These are phyloP conservation scores for Microctenopoma lineatum DNA, from an alignment of 2,797 vertebrate genomes.

Conservation along the genomic window DNA sequence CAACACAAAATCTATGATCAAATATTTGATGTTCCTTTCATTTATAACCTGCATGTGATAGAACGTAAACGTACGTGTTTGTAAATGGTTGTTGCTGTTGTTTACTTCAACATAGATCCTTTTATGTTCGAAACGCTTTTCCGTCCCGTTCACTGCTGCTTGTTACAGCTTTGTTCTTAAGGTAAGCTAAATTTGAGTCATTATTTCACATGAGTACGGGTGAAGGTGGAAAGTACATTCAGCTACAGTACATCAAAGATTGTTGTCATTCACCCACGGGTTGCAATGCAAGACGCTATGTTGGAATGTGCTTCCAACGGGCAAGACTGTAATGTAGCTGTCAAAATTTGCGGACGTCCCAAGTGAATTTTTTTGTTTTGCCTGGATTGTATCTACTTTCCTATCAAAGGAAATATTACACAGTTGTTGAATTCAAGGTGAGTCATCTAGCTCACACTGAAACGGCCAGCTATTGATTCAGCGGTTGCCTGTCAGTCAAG, in stretches of 20 bases:
- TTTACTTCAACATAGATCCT: slow-evolving; percentile 16
- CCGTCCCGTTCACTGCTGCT: slow-evolving; percentile 8
- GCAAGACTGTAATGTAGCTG: slow-evolving; percentile 45
- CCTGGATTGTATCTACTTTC: slow-evolving; percentile 59
- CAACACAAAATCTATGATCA: background rate
- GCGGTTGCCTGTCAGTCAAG: slow-evolving; percentile 65
- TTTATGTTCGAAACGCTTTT: slow-evolving; percentile 25
- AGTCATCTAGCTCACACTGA: slow-evolving; percentile 48
- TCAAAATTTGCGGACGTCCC: slow-evolving; percentile 57
- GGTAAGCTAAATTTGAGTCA: slow-evolving; percentile 35
- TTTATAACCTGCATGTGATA: slow-evolving; percentile 12
- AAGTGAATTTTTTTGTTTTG: slow-evolving; percentile 54
- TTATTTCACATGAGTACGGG: slow-evolving; percentile 32
- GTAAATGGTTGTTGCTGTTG: slow-evolving; percentile 6
- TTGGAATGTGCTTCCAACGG: slow-evolving; percentile 58
- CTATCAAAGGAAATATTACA: slow-evolving; percentile 54
- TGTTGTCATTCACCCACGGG: slow-evolving; percentile 20
- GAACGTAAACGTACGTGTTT: no score
- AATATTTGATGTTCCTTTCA: slow-evolving; percentile 3
- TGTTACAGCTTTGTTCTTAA: slow-evolving; percentile 26
- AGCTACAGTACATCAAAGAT: slow-evolving; percentile 23
- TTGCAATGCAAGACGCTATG: slow-evolving; percentile 31
- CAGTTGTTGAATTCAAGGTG: slow-evolving; percentile 56
- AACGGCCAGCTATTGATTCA: slow-evolving; percentile 66
- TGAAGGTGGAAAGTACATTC: slow-evolving; percentile 33